Evolutionary conservation across 2,888 invertebrate genomes (phyloP), one percentile per base, ranked within the genome.

Genomic region (Andrena flavipes): DNA sequence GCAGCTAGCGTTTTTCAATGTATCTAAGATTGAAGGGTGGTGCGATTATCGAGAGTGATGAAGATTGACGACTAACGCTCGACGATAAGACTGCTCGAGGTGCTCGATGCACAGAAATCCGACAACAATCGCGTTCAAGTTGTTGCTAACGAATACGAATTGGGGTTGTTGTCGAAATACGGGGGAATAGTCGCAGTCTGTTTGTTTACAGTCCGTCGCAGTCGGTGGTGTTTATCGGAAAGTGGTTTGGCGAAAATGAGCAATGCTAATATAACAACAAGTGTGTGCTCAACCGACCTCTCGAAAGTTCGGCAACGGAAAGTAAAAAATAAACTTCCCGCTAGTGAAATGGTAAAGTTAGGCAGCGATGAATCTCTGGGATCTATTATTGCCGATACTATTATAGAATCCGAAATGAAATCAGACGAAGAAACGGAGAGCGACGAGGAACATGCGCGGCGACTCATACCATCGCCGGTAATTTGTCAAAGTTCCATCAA

Each of bases 341-440:
- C 30, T 35, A 83, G 81, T 76, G 88, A 91, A 82, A 93, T 94
- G 93, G 93, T 94, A 73, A 93, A 92, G 54, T 90, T 92, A 69
- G 92, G 92, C 65, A 92, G 88, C 80, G 90, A 91, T 30, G 93
- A 94, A 76, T 82, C 86, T 2, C 86, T 93, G 54, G 90, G 90
- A 71, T 88, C 91, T 16, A 90, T 91, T 62, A 76, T 93, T 70
- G 83, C 89, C 29, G 91, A 92, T 78, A 70, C 90, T 56, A 84
- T 85, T 65, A 91, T 90, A 89, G 92, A 92, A 26, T 70, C 93
- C 84, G 91, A 91, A 54, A 89, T 92, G 62, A 91, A 92, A 73
- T 92, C 92, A 16, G 91, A 91, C 0, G 81, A 81, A 20, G 80
- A 80, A 10, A 67, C 63, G 16, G 84, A 87, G 2, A 88, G 85